Evolutionary conservation across 2,113 vertebrate species (phyloP), one percentile per base, ranked within the genome.

Genomic region (Casuarius casuarius): DNA sequence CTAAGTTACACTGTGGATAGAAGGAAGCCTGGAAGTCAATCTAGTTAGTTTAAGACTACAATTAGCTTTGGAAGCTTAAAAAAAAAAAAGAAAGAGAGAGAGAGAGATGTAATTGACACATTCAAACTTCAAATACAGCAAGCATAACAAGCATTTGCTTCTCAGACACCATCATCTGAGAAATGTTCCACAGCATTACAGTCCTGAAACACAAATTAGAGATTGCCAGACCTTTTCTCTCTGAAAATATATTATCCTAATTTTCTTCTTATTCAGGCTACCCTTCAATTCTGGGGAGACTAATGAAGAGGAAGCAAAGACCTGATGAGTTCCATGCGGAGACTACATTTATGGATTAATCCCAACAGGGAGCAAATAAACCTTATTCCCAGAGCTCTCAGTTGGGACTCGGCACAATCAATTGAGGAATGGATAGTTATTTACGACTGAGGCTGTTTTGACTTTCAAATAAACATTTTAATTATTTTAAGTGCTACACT

Each of bases 341-440:
- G 97, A 92, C 56, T 97, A 95, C 94, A 89, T 97, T 98, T 97
- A 97, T 94, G 96, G 96, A 98, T 98, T 97, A 97, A 98, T 97
- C 90, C 97, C 97, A 97, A 97, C 96, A 97, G 97, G 95, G 96
- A 97, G 94, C 92, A 97, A 97, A 97, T 96, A 93, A 92, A 96
- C 93, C 96, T 96, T 93, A 80, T 97, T 97, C 95, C 97, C 95
- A 90, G 94, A 91, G 96, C 90, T 89, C 96, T 92, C 52, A 0
- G 73, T 4, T 61, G 79, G 84, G 90, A 84, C 65, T 93, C 73
- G 1, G 29, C 71, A 58, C 40, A 92, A 93, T 95, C 97, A 96
- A 56, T 94, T 8, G 40, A 95, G 92, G 95, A 95, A 93, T 49
- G 89, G 77, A 81, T 89, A 66, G 35, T 97, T 97, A 97, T 97